These are phyloP conservation scores for Dastarcus helophoroides DNA, from an alignment of 2,888 invertebrate genomes.

Conservation along the genomic window DNA sequence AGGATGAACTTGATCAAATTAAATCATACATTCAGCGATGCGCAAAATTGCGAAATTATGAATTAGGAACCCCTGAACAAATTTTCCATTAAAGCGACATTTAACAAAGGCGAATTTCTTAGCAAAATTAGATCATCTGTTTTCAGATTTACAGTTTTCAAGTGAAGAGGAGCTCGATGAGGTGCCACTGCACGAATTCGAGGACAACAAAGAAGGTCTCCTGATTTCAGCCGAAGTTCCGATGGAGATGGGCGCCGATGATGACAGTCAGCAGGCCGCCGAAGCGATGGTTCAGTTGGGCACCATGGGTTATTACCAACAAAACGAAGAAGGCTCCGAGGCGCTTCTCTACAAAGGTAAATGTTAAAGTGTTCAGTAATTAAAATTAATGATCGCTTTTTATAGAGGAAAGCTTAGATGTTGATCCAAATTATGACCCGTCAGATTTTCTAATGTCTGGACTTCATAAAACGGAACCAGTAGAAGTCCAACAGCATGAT, in stretches of 20 bases:
- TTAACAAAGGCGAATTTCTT: no score
- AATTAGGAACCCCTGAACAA: no score
- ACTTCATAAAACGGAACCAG: conserved; percentile 26
- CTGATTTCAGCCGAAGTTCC: conserved; percentile 38
- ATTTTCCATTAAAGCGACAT: no score
- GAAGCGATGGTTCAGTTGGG: conserved; percentile 68
- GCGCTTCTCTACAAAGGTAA: conserved; percentile 28
- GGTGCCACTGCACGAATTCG: conserved; percentile 44
- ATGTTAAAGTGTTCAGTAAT: neutral
- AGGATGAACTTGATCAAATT: no score
- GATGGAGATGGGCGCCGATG: conserved; percentile 25
- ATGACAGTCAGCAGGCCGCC: conserved; percentile 52
- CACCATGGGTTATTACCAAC: conserved; percentile 51
- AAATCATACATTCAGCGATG: no score
- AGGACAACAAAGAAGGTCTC: conserved; percentile 35
- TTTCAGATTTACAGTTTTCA: conserved; percentile 55
- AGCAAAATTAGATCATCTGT: no score
- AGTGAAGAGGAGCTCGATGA: conserved; percentile 59
- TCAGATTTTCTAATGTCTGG: conserved; percentile 66
- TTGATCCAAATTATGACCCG: conserved; percentile 77
- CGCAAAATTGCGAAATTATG: no score
- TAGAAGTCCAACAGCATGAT: conserved; percentile 21
- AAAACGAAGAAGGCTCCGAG: conserved; percentile 28
- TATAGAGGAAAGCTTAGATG: conserved; percentile 59
- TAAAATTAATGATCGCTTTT: conserved; percentile 9